phyloP scores from a whole-genome alignment of 35 echinoderm and acorn worm species.

The Ophiothrix spiculata region DNA sequence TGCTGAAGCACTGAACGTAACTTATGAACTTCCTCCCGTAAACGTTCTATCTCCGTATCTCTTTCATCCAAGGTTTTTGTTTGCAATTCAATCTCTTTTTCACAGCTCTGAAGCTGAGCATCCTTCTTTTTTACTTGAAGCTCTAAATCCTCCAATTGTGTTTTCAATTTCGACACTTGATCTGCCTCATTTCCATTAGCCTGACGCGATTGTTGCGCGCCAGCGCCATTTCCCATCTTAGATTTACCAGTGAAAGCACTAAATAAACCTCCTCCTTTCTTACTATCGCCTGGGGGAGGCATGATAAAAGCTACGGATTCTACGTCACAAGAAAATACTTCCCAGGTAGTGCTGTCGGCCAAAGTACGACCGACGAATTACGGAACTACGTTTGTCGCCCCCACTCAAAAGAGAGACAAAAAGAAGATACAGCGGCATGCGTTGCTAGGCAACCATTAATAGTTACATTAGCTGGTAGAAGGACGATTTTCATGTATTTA shows the following conservation, averaged over 20 bases:
- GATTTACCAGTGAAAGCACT: neutral
- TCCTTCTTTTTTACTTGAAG: conserved; percentile 59
- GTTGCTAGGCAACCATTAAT: too few species aligned
- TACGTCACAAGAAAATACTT: neutral
- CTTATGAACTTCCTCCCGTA: conserved; percentile 89
- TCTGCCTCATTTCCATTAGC: neutral
- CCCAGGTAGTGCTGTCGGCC: too few species aligned
- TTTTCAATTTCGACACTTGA: conserved; percentile 57
- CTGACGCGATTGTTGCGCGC: neutral
- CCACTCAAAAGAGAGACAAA: too few species aligned
- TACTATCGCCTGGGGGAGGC: neutral
- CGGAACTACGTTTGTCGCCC: too few species aligned
- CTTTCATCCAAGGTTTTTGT: conserved; percentile 39
- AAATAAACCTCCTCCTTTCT: neutral
- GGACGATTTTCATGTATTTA: too few species aligned
- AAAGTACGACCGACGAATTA: too few species aligned
- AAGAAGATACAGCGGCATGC: too few species aligned
- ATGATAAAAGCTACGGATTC: neutral
- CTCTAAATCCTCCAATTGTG: conserved; percentile 55
- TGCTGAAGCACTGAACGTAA: conserved; percentile 71
- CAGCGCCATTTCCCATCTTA: conserved; percentile 38
- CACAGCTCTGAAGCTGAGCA: conserved; percentile 39
- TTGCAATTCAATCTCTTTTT: conserved; percentile 41
- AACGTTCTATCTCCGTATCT: conserved; percentile 60
- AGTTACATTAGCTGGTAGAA: too few species aligned